Evolutionary conservation across 1,140 invertebrate species (phyloP), one percentile per base, ranked within the genome.

Genomic region (Popillia japonica): DNA sequence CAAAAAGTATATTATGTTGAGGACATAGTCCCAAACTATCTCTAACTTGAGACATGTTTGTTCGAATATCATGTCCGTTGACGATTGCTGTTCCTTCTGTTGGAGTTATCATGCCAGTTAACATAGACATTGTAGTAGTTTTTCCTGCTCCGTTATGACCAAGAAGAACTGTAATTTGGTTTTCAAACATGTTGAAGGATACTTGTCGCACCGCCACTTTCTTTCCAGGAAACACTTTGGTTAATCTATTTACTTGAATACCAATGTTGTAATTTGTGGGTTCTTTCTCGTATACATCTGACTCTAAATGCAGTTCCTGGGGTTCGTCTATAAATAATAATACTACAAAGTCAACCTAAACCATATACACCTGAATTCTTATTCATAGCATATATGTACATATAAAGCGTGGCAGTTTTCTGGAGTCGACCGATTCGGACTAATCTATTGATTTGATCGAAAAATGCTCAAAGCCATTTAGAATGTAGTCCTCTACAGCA

Each of bases 121-220:
- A 87, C 88, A 96, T 96, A 2, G 92, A 91, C 92, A 97, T 93
- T 80, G 92, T 91, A 80, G n/a, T n/a, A n/a, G n/a, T n/a, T n/a
- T n/a, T n/a, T n/a, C n/a, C n/a, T n/a, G n/a, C n/a, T n/a, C n/a
- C n/a, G n/a, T n/a, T n/a, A n/a, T n/a, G n/a, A n/a, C n/a, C n/a
- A n/a, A n/a, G n/a, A n/a, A n/a, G n/a, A n/a, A n/a, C n/a, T n/a
- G n/a, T n/a, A n/a, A n/a, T n/a, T n/a, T n/a, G n/a, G n/a, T n/a
- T n/a, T n/a, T 90, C 87, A 64, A 89, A 91, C 83, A 96, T 92
- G 79, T 95, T 92, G 27, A 96, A 81, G 55, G 88, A 90, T 41
- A 93, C 59, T 17, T 81, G 77, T 20, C 76, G 34, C 6, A 85
- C 84, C 6, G 93, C 96, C 55, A 87, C 85, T 84, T 91, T 84